Percentiles rank a stretch among this genome's conserved stretches.
Conservation (phyloP, 2,888 invertebrate genomes). For the Ornithoptera priamus region DNA sequence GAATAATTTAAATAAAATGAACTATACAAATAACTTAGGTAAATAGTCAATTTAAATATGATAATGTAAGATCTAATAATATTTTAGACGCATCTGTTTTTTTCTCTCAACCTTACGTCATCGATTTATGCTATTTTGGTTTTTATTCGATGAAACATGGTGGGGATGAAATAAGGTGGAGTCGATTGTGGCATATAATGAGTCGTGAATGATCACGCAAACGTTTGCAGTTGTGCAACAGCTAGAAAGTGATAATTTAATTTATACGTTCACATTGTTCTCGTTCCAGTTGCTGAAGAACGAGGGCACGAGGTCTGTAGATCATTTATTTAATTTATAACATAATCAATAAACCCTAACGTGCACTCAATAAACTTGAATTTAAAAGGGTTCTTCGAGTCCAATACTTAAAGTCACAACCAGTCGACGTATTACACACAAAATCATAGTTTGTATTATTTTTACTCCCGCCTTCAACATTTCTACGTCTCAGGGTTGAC, state of each 20-base stretch:
- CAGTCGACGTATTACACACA: no score
- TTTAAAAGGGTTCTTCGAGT: no score
- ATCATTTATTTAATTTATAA: constrained; percentile 12
- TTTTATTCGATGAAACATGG: not conserved
- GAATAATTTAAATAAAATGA: not conserved
- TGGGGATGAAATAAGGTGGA: not conserved
- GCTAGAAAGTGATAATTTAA: constrained; percentile 7
- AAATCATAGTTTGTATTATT: no score
- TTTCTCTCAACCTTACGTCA: not conserved
- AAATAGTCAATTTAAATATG: constrained; percentile 15
- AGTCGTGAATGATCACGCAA: not conserved
- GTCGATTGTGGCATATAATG: not conserved
- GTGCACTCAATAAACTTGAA: no score
- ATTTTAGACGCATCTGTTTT: not conserved
- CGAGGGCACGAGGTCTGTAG: not conserved
- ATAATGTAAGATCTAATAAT: constrained; percentile 17
- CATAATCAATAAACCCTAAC: not conserved
- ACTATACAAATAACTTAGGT: not conserved
- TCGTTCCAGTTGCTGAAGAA: constrained; percentile 3
- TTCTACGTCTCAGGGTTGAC: no score
- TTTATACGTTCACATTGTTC: constrained; percentile 6
- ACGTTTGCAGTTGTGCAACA: not conserved
- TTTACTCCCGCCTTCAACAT: no score
- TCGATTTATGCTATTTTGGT: not conserved
- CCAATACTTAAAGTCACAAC: no score